These are phyloP conservation scores for Lophochroa leadbeateri DNA, from an alignment of 2,113 vertebrate species.

Conservation along the genomic window DNA sequence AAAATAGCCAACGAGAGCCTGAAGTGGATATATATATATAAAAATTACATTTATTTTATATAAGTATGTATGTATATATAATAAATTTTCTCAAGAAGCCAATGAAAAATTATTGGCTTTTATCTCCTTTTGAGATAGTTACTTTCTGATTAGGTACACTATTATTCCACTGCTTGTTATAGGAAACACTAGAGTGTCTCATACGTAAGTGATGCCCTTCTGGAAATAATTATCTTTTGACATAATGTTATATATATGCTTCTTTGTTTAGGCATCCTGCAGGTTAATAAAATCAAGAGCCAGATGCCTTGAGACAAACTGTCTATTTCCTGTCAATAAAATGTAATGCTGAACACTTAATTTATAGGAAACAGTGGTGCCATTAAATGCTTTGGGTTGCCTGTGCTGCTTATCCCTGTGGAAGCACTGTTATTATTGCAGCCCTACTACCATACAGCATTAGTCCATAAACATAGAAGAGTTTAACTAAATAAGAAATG, in stretches of 20 bases:
- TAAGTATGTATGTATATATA: not conserved
- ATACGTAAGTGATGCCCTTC: not conserved
- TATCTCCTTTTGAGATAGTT: not conserved
- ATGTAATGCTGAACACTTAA: constrained; percentile 13
- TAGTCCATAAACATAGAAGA: not conserved
- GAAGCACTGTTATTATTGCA: not conserved
- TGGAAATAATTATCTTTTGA: constrained; percentile 28
- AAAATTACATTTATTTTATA: too few relatives aligned
- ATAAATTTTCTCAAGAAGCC: not conserved
- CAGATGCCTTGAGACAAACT: constrained; percentile 28
- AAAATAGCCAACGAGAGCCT: not conserved
- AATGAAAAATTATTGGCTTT: not conserved
- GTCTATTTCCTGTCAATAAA: constrained; percentile 59
- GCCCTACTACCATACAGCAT: not conserved
- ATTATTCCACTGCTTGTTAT: not conserved
- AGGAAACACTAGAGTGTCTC: not conserved
- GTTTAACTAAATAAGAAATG: not conserved
- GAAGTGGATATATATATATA: not conserved
- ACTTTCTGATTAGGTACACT: not conserved
- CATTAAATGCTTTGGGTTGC: constrained; percentile 15
- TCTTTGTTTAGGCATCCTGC: constrained; percentile 13
- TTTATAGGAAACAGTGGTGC: constrained; percentile 38
- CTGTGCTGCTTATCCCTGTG: not conserved
- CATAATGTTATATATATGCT: not conserved
- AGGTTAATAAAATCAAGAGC: constrained; percentile 49